These are phyloP conservation scores for Troides helena DNA, from an alignment of 2,888 invertebrate genomes.

Conservation along the genomic window DNA sequence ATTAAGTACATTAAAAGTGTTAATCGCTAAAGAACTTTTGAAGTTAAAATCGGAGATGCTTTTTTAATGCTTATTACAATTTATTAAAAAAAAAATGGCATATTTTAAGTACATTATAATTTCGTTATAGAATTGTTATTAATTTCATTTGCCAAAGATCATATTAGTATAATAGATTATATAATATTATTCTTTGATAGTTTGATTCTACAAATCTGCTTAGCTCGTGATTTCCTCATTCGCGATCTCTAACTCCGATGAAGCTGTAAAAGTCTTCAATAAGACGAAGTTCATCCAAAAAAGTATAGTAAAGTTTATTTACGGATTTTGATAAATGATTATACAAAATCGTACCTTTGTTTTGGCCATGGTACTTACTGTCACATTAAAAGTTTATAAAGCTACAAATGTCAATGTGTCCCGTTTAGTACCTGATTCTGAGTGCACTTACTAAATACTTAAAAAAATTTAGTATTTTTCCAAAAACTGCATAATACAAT, in stretches of 20 bases:
- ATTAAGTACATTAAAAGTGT: conserved; percentile 8
- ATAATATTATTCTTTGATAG: background rate
- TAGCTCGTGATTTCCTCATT: too few relatives aligned
- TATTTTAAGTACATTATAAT: conserved; percentile 3
- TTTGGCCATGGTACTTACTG: conserved; percentile 35
- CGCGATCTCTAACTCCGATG: too few relatives aligned
- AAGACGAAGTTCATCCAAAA: too few relatives aligned
- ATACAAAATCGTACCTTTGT: conserved; percentile 4
- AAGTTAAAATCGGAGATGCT: too few relatives aligned
- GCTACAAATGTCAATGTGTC: background rate
- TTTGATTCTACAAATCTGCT: background rate
- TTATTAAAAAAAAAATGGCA: background rate
- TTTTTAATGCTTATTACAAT: background rate
- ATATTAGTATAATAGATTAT: conserved; percentile 17
- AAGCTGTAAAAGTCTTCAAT: too few relatives aligned
- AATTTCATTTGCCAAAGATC: conserved; percentile 27
- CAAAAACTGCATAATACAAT: conserved; percentile 24
- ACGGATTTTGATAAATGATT: conserved; percentile 14
- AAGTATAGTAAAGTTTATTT: background rate
- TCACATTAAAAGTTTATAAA: conserved; percentile 19
- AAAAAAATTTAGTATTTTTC: conserved; percentile 2
- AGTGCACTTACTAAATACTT: conserved; percentile 13
- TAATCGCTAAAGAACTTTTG: background rate
- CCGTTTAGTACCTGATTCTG: conserved; percentile 25
- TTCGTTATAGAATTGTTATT: conserved; percentile 3